Base-by-base conservation (phyloP, 1,140 invertebrate species). In the Caenorhabditis elegans region DNA sequence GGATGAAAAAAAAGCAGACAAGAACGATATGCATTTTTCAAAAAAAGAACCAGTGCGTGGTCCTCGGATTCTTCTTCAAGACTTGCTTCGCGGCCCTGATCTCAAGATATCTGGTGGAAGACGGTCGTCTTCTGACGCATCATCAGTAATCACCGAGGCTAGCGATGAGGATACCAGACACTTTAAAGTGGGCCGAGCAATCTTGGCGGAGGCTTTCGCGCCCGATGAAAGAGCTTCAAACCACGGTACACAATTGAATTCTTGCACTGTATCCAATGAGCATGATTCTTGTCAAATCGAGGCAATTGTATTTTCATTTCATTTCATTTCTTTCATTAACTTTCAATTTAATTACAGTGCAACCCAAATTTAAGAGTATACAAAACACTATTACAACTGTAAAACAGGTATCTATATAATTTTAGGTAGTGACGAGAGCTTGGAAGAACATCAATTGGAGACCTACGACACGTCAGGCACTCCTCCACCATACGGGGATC, bases 161-260 rank as follows among this genome's bases (percentile, higher is more conserved):
- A 79, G 55, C 55, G 78, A 79, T 31, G 78, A 79, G 55, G 53
- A 79, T 65, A 47, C 78, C 17, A 53, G 51, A 15, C 78, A 79
- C 55, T 60, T 55, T 24, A 60, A 47, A 51, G 48, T 65, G 43
- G 39, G 46, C 39, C 39, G 22, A 47, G 70, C 13, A 47, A 31
- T 11, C 19, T 70, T 70, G 60, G 26, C 60, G 39, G 22, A 70
- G 19, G 24, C 34, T 22, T 10, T 43, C 13, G 31, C 60, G 6
- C 19, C 60, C 2, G 34, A 39, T 22, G 60, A 70, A 4, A 70
- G 11, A n/a, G n/a, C n/a, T 17, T 70, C 31, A 36, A 36, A 19
- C 11, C 60, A 36, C n/a, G 60, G 60, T 70, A 70, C 19, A 39
- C 6, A 39, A 31, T 70, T n/a, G n/a, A n/a, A n/a, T n/a, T n/a